phyloP scores from a whole-genome alignment of 1,140 invertebrate genomes.

The Drosophila elegans region DNA sequence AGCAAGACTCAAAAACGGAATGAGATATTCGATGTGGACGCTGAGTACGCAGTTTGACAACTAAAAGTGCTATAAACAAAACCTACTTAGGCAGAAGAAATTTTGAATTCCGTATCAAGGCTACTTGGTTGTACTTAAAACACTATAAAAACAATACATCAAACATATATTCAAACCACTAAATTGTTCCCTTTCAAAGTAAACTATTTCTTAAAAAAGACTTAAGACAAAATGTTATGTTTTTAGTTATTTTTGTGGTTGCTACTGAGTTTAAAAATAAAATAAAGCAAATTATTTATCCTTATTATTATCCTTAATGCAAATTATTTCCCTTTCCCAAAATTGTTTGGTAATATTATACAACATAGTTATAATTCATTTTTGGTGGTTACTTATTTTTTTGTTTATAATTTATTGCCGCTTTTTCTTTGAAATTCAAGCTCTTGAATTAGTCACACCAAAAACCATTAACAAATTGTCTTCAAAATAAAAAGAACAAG shows the following conservation, averaged over 20 bases:
- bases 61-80: not conserved
- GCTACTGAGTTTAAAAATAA: no score
- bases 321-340: not conserved
- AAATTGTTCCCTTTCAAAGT: no score
- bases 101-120: not conserved
- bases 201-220: no score
- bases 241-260: no score
- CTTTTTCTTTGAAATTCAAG: conserved; percentile 17
- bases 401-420: conserved; percentile 13
- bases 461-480: conserved; percentile 32
- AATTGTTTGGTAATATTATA: not conserved
- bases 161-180: no score
- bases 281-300: no score
- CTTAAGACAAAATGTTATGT: no score
- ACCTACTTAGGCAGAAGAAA: conserved; percentile 26
- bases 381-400: conserved; percentile 4
- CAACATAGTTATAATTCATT: not conserved
- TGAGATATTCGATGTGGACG: conserved; percentile 22
- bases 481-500: not conserved
- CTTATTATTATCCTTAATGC: no score
- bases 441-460: conserved; percentile 32
- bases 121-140: conserved; percentile 1
- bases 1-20: conserved; percentile 75
- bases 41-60: conserved; percentile 11
- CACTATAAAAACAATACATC: no score